Conservation (phyloP, 2,888 invertebrate genomes). For the Lasioglossum malachurum region DNA sequence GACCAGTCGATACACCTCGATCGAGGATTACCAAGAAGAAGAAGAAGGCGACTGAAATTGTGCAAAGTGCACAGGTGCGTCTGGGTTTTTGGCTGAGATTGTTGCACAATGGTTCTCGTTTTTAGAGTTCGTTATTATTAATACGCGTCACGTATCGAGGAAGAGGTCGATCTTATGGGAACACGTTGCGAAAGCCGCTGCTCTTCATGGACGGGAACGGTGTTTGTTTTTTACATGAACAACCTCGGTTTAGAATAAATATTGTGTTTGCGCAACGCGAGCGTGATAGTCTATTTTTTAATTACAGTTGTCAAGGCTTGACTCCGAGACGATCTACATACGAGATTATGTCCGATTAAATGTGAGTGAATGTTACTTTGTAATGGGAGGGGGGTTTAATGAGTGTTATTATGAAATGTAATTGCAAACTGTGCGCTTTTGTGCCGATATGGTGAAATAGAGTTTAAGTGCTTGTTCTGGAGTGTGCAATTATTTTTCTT, state of each 20-base stretch:
- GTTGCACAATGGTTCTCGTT: slow-evolving; percentile 7
- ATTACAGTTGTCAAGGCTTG: background rate
- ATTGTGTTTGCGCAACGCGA: background rate
- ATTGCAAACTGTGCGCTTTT: background rate
- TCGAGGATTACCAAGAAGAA: background rate
- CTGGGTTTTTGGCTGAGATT: background rate
- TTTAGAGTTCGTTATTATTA: slow-evolving; percentile 7
- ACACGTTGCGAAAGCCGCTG: slow-evolving; percentile 28
- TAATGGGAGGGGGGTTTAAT: background rate
- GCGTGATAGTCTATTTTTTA: background rate
- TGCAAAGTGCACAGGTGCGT: background rate
- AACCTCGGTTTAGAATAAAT: background rate
- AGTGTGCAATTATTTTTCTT: background rate
- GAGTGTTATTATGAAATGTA: background rate
- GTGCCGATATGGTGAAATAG: background rate
- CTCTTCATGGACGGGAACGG: slow-evolving; percentile 11
- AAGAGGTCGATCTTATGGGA: background rate
- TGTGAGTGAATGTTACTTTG: background rate
- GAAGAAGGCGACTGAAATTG: background rate
- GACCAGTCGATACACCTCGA: background rate
- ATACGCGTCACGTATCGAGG: slow-evolving; percentile 46
- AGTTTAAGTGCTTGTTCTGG: background rate
- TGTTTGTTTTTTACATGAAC: background rate
- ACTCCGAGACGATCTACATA: background rate
- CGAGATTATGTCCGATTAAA: background rate